Evolutionary conservation across 1,140 invertebrate species (phyloP).

Genomic region (Vollenhovia emeryi): DNA sequence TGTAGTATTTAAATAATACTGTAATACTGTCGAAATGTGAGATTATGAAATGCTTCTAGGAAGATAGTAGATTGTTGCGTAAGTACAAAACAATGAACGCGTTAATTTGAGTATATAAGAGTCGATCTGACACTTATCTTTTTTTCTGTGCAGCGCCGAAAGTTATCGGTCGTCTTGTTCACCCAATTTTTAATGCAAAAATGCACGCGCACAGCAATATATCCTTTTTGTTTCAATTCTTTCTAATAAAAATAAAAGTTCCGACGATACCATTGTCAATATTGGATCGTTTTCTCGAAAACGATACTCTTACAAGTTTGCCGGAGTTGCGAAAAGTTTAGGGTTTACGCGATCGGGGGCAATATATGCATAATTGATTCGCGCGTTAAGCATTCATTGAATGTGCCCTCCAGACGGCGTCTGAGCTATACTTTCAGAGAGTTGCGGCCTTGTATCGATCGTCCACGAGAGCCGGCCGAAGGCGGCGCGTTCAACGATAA

Average conservation of each 20-base stretch:
- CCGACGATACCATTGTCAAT: background rate
- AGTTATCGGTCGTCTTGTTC: background rate
- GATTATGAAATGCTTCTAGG: too few species aligned
- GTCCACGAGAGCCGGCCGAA: background rate
- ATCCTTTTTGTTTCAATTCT: background rate
- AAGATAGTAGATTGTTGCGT: too few species aligned
- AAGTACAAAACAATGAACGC: too few species aligned
- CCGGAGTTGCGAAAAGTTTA: background rate
- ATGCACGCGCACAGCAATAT: background rate
- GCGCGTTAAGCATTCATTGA: background rate
- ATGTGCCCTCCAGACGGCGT: background rate
- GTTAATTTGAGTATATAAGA: too few species aligned
- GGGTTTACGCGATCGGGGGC: background rate
- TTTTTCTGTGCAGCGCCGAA: too few species aligned
- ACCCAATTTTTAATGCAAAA: background rate
- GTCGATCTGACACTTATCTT: too few species aligned
- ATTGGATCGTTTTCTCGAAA: background rate
- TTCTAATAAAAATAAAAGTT: background rate
- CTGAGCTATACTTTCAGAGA: background rate
- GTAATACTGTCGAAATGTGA: too few species aligned
- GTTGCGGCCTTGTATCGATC: background rate
- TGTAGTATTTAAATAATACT: too few species aligned
- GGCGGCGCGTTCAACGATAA: conserved; percentile 27
- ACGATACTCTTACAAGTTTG: background rate
- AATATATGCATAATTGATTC: background rate